Percentiles rank a stretch among this genome's conserved stretches.
Evolutionary conservation across 2,113 vertebrate species (phyloP).

Genomic region (Lycaon pictus): DNA sequence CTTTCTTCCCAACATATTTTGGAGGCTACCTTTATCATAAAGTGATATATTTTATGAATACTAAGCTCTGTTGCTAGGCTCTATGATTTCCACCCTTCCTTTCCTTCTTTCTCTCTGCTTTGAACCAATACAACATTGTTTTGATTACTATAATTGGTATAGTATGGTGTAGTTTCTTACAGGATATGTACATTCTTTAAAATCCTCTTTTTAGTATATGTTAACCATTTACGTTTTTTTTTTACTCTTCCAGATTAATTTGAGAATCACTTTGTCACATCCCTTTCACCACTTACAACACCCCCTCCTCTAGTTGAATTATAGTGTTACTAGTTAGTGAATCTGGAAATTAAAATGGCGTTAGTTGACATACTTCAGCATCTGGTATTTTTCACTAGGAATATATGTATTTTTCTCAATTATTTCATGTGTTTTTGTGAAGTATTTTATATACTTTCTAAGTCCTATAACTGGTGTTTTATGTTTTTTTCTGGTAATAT

Average conservation of each 20-base stretch:
- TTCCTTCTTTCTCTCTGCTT: background rate
- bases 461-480: background rate
- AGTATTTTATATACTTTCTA: slow-evolving; percentile 32
- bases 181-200: background rate
- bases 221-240: background rate
- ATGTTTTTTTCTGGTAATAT: background rate
- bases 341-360: slow-evolving; percentile 12
- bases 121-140: background rate
- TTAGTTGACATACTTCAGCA: background rate
- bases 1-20: background rate
- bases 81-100: background rate
- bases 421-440: background rate
- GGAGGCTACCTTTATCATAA: background rate
- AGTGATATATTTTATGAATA: background rate
- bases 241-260: background rate
- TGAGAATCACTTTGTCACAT: background rate
- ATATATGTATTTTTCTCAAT: background rate
- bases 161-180: background rate
- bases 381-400: background rate
- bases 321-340: background rate
- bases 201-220: background rate
- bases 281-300: background rate
- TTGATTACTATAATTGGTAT: background rate
- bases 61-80: background rate
- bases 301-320: background rate